Percentiles rank a stretch among this genome's conserved stretches.
Conservation (phyloP, 2,888 invertebrate genomes). For the Augiades crinisus region DNA sequence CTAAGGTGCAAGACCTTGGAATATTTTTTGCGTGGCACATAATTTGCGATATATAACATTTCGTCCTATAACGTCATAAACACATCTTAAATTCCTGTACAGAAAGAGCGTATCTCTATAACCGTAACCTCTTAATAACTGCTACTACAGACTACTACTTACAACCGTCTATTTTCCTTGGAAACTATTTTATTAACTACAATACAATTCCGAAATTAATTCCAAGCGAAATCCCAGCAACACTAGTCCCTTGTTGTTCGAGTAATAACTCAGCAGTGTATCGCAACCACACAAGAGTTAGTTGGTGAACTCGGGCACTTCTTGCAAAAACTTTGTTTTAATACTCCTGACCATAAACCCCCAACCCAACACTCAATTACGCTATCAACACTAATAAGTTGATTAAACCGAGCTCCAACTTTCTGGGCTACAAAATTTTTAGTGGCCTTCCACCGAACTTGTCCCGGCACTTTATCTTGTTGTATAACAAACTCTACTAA, state of each 20-base stretch:
- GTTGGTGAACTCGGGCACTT: slow-evolving; percentile 2
- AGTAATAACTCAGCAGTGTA: slow-evolving; percentile 12
- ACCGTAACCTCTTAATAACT: no score
- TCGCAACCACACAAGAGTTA: slow-evolving; percentile 16
- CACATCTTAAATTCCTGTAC: no score
- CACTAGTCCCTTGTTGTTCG: slow-evolving; percentile 14
- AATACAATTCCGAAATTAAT: slow-evolving; percentile 1
- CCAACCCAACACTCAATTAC: slow-evolving; percentile 18
- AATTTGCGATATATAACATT: no score
- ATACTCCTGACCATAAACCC: slow-evolving; percentile 13
- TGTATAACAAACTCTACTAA: slow-evolving; percentile 16
- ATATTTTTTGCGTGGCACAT: no score
- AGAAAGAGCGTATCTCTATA: no score
- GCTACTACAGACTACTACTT: no score
- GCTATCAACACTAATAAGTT: slow-evolving; percentile 20
- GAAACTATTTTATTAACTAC: not conserved
- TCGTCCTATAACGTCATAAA: no score
- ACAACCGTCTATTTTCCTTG: not conserved
- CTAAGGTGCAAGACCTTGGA: no score
- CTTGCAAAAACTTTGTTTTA: slow-evolving; percentile 24
- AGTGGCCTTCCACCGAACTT: slow-evolving; percentile 13
- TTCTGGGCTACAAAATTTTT: slow-evolving; percentile 12
- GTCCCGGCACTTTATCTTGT: not conserved
- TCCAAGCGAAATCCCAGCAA: not conserved
- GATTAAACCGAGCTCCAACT: slow-evolving; percentile 8